Percentiles rank a stretch among this genome's conserved stretches.
Evolutionary conservation across 2,888 invertebrate species (phyloP).

Genomic region (Scaptomyza cyrtandrae): DNA sequence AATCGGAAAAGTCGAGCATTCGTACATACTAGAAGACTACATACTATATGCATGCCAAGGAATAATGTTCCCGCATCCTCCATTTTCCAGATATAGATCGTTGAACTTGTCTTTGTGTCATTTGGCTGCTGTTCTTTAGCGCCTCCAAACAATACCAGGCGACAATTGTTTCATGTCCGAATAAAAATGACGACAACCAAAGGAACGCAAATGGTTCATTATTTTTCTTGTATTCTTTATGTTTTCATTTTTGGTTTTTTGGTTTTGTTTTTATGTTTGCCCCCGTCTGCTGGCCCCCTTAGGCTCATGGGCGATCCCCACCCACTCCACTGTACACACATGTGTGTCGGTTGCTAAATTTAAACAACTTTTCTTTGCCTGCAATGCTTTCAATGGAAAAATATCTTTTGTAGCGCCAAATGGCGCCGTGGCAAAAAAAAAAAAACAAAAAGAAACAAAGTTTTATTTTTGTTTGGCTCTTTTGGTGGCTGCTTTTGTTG

Average conservation of each 20-base stretch:
- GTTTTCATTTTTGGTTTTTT: not conserved
- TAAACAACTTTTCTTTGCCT: constrained; percentile 72
- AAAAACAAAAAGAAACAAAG: constrained; percentile 21
- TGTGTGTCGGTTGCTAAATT: constrained; percentile 70
- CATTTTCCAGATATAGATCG: constrained; percentile 20
- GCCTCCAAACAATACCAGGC: constrained; percentile 27
- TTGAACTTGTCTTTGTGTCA: constrained; percentile 59
- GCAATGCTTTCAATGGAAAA: constrained; percentile 75
- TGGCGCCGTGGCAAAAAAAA: constrained; percentile 72
- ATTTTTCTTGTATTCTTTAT: constrained; percentile 4
- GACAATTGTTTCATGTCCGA: constrained; percentile 62
- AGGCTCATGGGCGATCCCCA: constrained; percentile 29
- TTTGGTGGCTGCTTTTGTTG: constrained; percentile 25
- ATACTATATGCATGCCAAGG: not conserved
- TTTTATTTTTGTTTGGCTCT: constrained; percentile 59
- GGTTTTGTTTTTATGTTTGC: not conserved
- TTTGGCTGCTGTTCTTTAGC: constrained; percentile 22
- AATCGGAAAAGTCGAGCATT: not conserved
- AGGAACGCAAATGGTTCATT: constrained; percentile 50
- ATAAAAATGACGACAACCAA: constrained; percentile 46
- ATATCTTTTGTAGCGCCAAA: constrained; percentile 77
- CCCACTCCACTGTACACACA: constrained; percentile 58
- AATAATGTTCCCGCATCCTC: not conserved
- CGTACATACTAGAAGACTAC: not conserved
- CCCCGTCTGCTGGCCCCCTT: constrained; percentile 13